Base-by-base conservation (phyloP, 1,140 invertebrate genomes). In the Mesaphorura yosii region DNA sequence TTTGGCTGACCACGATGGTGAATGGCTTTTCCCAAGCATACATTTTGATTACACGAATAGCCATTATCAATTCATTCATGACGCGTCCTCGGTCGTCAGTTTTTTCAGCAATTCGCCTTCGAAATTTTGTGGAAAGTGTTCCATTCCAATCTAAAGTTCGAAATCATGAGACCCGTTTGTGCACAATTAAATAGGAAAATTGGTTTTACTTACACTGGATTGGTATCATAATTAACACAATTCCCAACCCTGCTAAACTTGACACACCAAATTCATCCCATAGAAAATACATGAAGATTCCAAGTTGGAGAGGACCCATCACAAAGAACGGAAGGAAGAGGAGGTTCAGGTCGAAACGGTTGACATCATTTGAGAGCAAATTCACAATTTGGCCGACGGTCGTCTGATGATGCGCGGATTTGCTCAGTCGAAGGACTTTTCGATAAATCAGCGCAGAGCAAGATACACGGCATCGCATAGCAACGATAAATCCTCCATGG, bases 371-470 rank as follows among this genome's bases (percentile, higher is more conserved):
- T 4, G 73, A 72, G 63, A 57, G n/a, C 1, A 57, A 3, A 42
- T 52, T 57, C 12, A 75, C 46, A 57, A 77, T 71, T 60, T 77
- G 74, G 0, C 76, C 76, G 7, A 71, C 68, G 25, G 75, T 74
- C 25, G 75, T 75, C 53, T 73, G 60, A 7, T 64, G 66, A 45
- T 77, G 51, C 6, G 75, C 66, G 12, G 64, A 63, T 61, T 58
- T 63, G 37, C 61, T 63, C 6, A 63, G 28, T 25, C 23, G 7
- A 42, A 7, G 17, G 37, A 85, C 80, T 77, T 90, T 91, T 66
- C 83, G 78, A 67, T 88, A 91, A 55, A 89, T 80, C 27, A 89
- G 71, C 0, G 83, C 81, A 59, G 79, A 83, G 65, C 81, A 80
- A 3, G 84, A 79, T 29, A 88, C 75, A 53, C 84, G 74, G 57